These are phyloP conservation scores for Helogale parvula DNA, from an alignment of 2,113 vertebrate genomes.

Conservation along the genomic window DNA sequence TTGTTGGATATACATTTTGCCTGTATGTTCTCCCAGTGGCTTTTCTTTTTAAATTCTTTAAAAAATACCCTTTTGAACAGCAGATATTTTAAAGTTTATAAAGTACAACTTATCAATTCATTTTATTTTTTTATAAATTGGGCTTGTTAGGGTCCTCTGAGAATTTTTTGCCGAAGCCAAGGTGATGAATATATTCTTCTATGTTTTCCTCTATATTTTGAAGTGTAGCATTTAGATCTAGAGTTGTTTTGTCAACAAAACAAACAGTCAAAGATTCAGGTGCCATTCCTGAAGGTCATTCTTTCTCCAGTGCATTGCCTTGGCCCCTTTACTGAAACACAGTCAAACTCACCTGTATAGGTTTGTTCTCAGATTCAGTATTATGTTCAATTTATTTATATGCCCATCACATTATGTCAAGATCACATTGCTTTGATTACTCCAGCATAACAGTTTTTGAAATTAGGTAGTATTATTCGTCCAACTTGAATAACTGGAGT, in stretches of 20 bases:
- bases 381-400: background rate
- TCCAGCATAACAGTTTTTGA: background rate
- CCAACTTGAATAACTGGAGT: background rate
- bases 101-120: background rate
- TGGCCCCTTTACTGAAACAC: background rate
- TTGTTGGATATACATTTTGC: background rate
- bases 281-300: background rate
- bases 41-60: background rate
- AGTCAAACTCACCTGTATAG: background rate
- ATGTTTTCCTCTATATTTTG: background rate
- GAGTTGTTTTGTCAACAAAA: background rate
- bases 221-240: background rate
- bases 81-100: background rate
- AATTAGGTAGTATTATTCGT: background rate
- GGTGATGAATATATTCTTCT: background rate
- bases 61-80: background rate
- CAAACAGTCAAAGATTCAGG: background rate
- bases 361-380: background rate
- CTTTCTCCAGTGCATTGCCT: background rate
- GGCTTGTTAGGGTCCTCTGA: background rate
- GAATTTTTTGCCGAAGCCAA: background rate
- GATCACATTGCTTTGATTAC: background rate
- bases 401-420: background rate
- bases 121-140: background rate
- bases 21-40: background rate